Percentiles rank a stretch among this genome's conserved stretches.
Conservation (phyloP, 2,888 invertebrate species). For the Stomorhina lunata region DNA sequence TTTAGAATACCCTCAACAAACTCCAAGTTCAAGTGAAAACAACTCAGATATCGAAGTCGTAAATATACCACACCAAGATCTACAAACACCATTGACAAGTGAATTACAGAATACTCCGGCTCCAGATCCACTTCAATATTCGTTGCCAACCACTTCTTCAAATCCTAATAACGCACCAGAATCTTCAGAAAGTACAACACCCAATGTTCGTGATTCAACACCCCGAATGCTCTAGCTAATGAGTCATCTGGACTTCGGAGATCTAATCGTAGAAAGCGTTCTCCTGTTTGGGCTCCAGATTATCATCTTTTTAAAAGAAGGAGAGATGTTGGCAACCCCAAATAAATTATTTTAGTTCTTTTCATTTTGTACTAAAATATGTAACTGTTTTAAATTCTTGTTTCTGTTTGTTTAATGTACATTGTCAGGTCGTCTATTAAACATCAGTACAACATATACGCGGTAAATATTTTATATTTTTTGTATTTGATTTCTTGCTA, state of each 20-base stretch:
- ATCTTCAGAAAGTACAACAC: not conserved
- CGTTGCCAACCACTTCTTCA: not conserved
- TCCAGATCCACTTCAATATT: not conserved
- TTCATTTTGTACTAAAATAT: no score
- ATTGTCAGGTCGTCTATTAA: not conserved
- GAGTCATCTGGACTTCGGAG: not conserved
- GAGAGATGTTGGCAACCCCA: constrained; percentile 40
- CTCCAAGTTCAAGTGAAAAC: not conserved
- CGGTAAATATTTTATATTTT: not conserved
- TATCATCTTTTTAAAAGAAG: constrained; percentile 33
- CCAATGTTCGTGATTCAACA: not conserved
- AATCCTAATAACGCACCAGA: not conserved
- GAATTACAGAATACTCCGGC: not conserved
- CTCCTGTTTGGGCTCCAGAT: constrained; percentile 30
- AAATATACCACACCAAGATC: not conserved
- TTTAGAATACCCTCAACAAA: not conserved
- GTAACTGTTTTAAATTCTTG: no score
- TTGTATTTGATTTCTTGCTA: not conserved
- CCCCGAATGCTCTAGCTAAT: not conserved
- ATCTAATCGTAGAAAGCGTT: constrained; percentile 13
- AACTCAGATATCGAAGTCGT: not conserved
- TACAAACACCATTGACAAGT: not conserved
- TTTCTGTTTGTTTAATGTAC: not conserved
- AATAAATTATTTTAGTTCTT: no score
- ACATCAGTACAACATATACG: not conserved